Conservation (phyloP, 2,113 vertebrate species). For the Microcebus tavaratra region DNA sequence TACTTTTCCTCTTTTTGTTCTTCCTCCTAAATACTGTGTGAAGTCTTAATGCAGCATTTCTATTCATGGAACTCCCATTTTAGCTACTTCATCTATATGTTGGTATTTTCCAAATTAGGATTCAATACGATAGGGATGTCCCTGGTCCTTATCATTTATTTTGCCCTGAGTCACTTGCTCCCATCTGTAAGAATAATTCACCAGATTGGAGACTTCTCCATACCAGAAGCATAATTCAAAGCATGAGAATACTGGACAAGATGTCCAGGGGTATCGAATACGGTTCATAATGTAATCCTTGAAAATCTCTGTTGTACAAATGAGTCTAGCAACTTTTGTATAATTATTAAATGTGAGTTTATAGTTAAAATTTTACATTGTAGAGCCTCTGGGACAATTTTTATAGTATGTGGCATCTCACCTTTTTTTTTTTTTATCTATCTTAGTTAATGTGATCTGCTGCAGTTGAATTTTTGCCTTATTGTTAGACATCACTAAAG, state of each 20-base stretch:
- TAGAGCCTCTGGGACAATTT: not conserved
- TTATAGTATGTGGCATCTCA: not conserved
- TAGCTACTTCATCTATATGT: not conserved
- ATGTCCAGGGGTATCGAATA: not conserved
- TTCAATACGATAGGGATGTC: not conserved
- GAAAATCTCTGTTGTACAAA: not conserved
- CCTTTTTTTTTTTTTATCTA: not conserved
- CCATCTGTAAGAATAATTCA: not conserved
- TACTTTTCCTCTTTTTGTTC: not conserved
- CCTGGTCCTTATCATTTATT: not conserved
- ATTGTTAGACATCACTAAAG: not conserved
- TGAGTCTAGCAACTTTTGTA: not conserved
- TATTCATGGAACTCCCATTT: not conserved
- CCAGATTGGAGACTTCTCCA: not conserved
- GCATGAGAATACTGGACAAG: not conserved
- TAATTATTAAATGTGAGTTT: not conserved
- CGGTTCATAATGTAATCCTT: not conserved
- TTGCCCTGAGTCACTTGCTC: not conserved
- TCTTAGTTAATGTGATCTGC: not conserved
- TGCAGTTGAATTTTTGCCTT: not conserved
- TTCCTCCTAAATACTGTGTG: not conserved
- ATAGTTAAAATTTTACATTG: not conserved
- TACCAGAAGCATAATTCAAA: not conserved
- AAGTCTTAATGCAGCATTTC: not conserved
- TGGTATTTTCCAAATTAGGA: not conserved